Conservation (phyloP, 2,797 vertebrate genomes). For the Botia almorhae region DNA sequence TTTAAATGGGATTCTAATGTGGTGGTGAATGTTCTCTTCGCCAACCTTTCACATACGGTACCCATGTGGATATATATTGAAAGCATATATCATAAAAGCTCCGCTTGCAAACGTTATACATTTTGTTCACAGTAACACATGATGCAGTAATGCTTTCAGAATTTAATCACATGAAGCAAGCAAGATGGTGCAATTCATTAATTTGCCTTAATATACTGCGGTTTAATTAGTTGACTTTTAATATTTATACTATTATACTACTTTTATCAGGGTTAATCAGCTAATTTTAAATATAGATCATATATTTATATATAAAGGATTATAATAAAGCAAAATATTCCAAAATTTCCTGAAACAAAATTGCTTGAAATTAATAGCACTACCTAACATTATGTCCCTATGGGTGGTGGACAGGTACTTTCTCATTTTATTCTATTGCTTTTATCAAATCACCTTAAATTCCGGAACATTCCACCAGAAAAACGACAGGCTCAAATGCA, state of each 20-base stretch:
- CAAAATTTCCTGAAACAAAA: no score
- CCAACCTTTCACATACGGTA: background rate
- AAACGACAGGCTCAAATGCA: conserved; percentile 23
- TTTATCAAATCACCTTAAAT: conserved; percentile 7
- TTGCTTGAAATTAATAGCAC: no score
- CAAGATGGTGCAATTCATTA: background rate
- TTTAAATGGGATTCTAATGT: conserved; percentile 32
- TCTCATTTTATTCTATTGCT: conserved; percentile 4
- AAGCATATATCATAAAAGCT: background rate
- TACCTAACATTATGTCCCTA: background rate
- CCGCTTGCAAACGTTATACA: background rate
- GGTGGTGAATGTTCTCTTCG: conserved; percentile 1
- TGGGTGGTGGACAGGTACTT: background rate
- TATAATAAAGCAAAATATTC: no score
- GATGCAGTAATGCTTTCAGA: background rate
- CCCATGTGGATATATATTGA: background rate
- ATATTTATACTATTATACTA: background rate
- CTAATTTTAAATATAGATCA: no score
- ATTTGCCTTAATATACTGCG: background rate
- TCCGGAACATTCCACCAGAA: background rate
- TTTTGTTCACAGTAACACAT: conserved; percentile 1
- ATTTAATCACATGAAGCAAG: background rate
- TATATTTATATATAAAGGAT: no score
- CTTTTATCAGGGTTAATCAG: no score
- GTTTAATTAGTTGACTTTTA: background rate